A percentile compares a stretch with the other conserved stretches of the same genome.
Evolutionary conservation across 2,888 invertebrate species (phyloP).

Genomic region (Pimpla rufipes): DNA sequence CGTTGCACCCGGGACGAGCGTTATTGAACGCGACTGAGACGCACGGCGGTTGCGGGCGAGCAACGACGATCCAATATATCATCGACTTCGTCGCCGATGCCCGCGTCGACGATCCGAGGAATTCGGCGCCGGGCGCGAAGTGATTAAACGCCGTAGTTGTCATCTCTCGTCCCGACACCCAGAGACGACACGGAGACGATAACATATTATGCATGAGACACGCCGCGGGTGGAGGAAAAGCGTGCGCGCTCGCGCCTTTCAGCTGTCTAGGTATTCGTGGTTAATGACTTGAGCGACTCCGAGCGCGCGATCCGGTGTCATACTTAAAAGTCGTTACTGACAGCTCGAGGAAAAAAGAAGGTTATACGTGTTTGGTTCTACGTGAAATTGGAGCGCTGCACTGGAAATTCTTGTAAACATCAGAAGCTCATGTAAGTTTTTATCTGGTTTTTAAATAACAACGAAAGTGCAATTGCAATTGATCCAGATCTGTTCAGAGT

Average conservation of each 20-base stretch:
- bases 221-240: slow-evolving; percentile 25
- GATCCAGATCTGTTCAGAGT: no score
- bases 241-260: slow-evolving; percentile 27
- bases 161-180: slow-evolving; percentile 74
- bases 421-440: neutral
- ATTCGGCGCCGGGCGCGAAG: slow-evolving; percentile 78
- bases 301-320: slow-evolving; percentile 55
- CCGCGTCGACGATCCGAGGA: slow-evolving; percentile 70
- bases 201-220: slow-evolving; percentile 63
- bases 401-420: neutral
- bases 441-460: no score
- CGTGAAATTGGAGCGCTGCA: slow-evolving; percentile 2
- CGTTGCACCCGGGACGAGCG: slow-evolving; percentile 42
- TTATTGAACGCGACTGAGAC: slow-evolving; percentile 45
- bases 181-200: slow-evolving; percentile 52
- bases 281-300: slow-evolving; percentile 68
- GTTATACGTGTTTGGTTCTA: no score
- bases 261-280: slow-evolving; percentile 15
- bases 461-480: no score
- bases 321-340: slow-evolving; percentile 54
- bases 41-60: neutral
- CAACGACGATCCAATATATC: slow-evolving; percentile 66
- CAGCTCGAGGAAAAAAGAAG: slow-evolving; percentile 25
- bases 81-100: slow-evolving; percentile 66
- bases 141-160: slow-evolving; percentile 82